Evolutionary conservation across 2,113 vertebrate species (phyloP), one percentile per base, ranked within the genome.

Genomic region (Gobiocypris rarus): DNA sequence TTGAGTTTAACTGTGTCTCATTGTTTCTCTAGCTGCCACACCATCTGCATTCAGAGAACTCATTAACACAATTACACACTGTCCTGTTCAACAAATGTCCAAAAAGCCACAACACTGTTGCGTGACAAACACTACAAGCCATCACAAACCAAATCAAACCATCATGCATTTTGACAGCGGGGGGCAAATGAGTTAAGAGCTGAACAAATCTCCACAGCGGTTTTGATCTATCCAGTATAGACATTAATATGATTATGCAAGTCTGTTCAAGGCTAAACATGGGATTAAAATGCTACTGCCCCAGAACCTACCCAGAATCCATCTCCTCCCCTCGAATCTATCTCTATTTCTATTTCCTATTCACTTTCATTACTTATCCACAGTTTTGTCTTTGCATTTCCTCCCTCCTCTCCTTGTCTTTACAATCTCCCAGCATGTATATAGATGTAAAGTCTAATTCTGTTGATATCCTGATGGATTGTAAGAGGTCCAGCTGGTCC

Each of bases 1-100:
- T 73, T 82, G 86, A 38, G 75, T 43, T 58, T 24, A 87, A 91
- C 91, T 92, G 91, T 91, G 75, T 87, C 82, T 87, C 87, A 89
- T 92, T 93, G 90, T 93, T 88, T 90, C 26, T 84, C 31, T 22
- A 59, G 69, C 50, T 54, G 77, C 74, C 81, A 86, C 84, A 84
- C 59, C 43, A 63, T 77, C 81, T 79, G 86, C 79, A 88, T 84
- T 78, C 70, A 81, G 19, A 75, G 11, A 43, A 52, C 81, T 24
- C 24, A 78, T 31, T 41, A 59, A 80, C 67, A 78, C 75, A 81
- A 70, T 63, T 22, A 87, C 83, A 50, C 54, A 74, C 71, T 69
- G 70, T 56, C 76, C 10, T 48, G 19, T 67, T 43, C 45, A 77
- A 28, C 31, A 84, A 76, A 61, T 13, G 48, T 52, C 75, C 31